Evolutionary conservation across 2,888 invertebrate genomes (phyloP).

Genomic region (Rapana venosa): DNA sequence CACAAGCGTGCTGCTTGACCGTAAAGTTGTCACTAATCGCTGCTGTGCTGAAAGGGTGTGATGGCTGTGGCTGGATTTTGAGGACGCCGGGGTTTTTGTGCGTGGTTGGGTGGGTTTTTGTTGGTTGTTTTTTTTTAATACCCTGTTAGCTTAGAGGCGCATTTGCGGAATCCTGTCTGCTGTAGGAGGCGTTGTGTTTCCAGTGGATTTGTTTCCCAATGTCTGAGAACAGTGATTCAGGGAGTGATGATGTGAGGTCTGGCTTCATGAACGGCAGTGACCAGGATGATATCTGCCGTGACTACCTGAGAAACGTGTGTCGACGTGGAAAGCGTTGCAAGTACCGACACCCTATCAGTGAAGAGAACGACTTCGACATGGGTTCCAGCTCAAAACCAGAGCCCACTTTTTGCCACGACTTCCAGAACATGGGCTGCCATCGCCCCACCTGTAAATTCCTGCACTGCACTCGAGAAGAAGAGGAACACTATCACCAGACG

Average conservation of each 20-base stretch:
- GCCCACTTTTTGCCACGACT: conserved; percentile 82
- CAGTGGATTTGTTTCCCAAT: conserved; percentile 48
- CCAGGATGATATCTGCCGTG: conserved; percentile 81
- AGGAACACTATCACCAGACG: conserved; percentile 85
- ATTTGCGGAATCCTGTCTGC: neutral
- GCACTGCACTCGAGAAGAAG: conserved; percentile 87
- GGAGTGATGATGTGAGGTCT: conserved; percentile 60
- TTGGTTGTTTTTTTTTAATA: too few species aligned
- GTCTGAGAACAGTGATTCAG: conserved; percentile 72
- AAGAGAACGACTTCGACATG: conserved; percentile 59
- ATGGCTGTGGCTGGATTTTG: too few species aligned
- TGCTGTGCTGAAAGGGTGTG: too few species aligned
- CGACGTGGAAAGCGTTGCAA: conserved; percentile 82
- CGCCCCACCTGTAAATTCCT: conserved; percentile 87
- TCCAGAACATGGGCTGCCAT: conserved; percentile 87
- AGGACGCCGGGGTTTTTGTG: too few species aligned
- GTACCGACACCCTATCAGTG: conserved; percentile 80
- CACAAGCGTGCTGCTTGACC: too few species aligned
- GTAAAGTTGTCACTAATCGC: too few species aligned
- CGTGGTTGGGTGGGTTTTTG: too few species aligned
- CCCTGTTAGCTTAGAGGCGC: too few species aligned
- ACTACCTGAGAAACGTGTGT: conserved; percentile 83
- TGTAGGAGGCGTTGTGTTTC: neutral
- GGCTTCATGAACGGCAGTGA: conserved; percentile 32
- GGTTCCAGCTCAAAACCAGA: conserved; percentile 59